Percentiles rank a stretch among this genome's conserved stretches.
phyloP scores from a whole-genome alignment of 2,888 invertebrate genomes.

The Nezara viridula region DNA sequence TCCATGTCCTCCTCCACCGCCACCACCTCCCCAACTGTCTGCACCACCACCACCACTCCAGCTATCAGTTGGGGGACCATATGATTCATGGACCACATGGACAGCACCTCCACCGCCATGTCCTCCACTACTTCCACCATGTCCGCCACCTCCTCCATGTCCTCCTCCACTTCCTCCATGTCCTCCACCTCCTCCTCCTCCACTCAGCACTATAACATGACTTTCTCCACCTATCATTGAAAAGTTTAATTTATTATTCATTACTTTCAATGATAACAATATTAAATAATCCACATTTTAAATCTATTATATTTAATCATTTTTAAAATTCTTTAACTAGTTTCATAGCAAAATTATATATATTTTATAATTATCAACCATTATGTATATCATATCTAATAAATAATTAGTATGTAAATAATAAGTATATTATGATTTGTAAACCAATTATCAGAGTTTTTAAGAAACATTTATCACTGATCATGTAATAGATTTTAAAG shows the following conservation, averaged over 20 bases:
- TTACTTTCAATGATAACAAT: background rate
- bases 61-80: conserved; percentile 52
- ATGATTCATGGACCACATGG: conserved; percentile 55
- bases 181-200: conserved; percentile 60
- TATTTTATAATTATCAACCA: too few relatives aligned
- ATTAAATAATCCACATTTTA: background rate
- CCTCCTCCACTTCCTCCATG: conserved; percentile 57
- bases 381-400: too few relatives aligned
- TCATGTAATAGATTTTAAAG: too few relatives aligned
- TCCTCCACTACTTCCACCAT: conserved; percentile 58
- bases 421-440: too few relatives aligned
- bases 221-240: conserved; percentile 58
- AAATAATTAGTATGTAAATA: too few relatives aligned
- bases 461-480: too few relatives aligned
- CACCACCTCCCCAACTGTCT: conserved; percentile 53
- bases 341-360: too few relatives aligned
- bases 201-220: conserved; percentile 61
- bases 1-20: conserved; percentile 58
- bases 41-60: conserved; percentile 32
- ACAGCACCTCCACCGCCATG: conserved; percentile 50
- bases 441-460: too few relatives aligned
- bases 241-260: background rate
- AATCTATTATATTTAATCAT: too few relatives aligned
- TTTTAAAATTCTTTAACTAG: too few relatives aligned
- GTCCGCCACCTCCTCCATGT: conserved; percentile 60